Base-by-base conservation (phyloP, 2,888 invertebrate genomes). In the Lepidocyrtinus sp. region DNA sequence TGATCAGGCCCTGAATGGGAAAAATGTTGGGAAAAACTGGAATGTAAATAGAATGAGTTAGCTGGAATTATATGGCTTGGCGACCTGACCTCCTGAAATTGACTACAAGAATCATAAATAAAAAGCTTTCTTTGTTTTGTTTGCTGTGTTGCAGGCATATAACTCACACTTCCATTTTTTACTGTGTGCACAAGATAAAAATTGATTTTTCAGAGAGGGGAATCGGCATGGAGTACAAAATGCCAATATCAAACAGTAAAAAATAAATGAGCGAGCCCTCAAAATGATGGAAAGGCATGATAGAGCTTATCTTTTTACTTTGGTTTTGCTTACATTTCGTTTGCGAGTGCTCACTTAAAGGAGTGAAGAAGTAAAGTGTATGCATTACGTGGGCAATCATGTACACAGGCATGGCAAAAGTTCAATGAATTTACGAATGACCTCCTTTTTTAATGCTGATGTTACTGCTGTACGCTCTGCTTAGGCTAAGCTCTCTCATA, bases 351-450 rank as follows among this genome's bases (percentile, higher is more conserved):
- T 7, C 36, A 50, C 50, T 50, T 50, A 50, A 50, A 50, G 50
- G 50, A 50, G 50, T 50, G 50, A 50, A 15, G 5, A 50, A 50
- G 50, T 50, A 50, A 50, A 50, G n/a, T n/a, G n/a, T n/a, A 50
- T 50, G 50, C 50, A 50, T 50, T 50, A 79, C 69, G 74, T 79
- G 74, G 74, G 70, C 64, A 69, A 79, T 74, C n/a, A n/a, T n/a
- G n/a, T n/a, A n/a, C n/a, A n/a, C n/a, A n/a, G n/a, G n/a, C n/a
- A 70, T 70, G 70, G 79, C 69, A 64, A 74, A 79, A 79, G 79
- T 79, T 79, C 79, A 79, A 79, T 79, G 79, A 79, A 79, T 79
- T 79, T 79, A 74, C 69, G 79, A 79, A 74, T 79, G 79, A 79
- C 75, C 75, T 80, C 71, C 73, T 73, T 80, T 74, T 74, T 76